A percentile compares a stretch with the other conserved stretches of the same genome.
These are phyloP conservation scores for Penaeus japonicus DNA, from an alignment of 1,140 invertebrate genomes.

Conservation along the genomic window DNA sequence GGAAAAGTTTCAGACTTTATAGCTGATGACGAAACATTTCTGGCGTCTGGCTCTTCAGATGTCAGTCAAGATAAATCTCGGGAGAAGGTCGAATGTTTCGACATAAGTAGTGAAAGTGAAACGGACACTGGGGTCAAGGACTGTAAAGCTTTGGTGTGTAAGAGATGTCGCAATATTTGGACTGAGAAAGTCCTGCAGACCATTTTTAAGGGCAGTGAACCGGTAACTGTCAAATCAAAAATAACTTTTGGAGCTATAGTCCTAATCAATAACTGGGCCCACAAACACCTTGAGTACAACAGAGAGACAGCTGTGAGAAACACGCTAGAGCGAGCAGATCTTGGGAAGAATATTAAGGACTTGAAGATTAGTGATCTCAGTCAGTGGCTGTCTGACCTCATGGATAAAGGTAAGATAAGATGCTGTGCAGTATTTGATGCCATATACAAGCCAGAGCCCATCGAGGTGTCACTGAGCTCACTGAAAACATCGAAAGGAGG, in stretches of 20 bases:
- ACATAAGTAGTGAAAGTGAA: too few species aligned
- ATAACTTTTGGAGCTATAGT: slow-evolving; percentile 52
- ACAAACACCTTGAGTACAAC: background rate
- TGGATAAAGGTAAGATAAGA: slow-evolving; percentile 11
- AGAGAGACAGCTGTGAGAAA: slow-evolving; percentile 22
- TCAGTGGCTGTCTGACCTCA: slow-evolving; percentile 18
- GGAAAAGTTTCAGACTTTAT: too few species aligned
- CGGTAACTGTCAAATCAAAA: slow-evolving; percentile 51
- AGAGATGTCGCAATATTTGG: slow-evolving; percentile 30
- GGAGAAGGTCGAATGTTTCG: too few species aligned
- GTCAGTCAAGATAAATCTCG: too few species aligned
- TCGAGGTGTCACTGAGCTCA: background rate
- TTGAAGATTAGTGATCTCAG: slow-evolving; percentile 28
- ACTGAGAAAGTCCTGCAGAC: slow-evolving; percentile 21
- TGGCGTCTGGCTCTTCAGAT: too few species aligned
- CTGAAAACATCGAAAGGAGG: background rate
- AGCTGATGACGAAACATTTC: too few species aligned
- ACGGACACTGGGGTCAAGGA: too few species aligned
- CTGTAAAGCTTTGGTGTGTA: background rate
- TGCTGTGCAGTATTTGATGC: slow-evolving; percentile 43
- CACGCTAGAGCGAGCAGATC: slow-evolving; percentile 41
- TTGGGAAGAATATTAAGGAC: slow-evolving; percentile 28
- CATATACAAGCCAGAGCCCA: slow-evolving; percentile 1
- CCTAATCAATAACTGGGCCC: slow-evolving; percentile 34
- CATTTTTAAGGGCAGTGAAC: slow-evolving; percentile 38